A percentile compares a stretch with the other conserved stretches of the same genome.
These are phyloP conservation scores for Ophiodon elongatus DNA, from an alignment of 2,113 vertebrate species.

Conservation along the genomic window DNA sequence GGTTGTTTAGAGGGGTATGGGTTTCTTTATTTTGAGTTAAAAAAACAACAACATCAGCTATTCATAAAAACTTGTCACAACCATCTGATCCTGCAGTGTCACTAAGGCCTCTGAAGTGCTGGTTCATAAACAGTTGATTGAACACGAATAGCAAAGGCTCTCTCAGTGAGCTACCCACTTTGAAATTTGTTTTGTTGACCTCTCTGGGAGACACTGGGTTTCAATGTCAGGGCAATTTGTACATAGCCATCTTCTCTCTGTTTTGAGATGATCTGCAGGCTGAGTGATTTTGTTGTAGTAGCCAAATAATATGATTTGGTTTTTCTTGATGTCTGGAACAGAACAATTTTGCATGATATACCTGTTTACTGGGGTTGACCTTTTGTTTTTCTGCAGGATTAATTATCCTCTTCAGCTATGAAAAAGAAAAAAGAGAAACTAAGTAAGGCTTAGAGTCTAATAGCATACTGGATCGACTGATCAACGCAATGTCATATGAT, in stretches of 20 bases:
- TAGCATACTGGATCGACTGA: neutral
- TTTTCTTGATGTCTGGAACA: slow-evolving; percentile 7
- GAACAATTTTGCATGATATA: neutral
- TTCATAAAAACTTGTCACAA: slow-evolving; percentile 44
- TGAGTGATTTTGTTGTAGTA: slow-evolving; percentile 6
- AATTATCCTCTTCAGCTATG: neutral
- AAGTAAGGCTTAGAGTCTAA: neutral
- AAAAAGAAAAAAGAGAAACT: neutral
- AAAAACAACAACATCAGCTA: slow-evolving; percentile 3
- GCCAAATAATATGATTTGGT: neutral
- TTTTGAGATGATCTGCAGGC: neutral
- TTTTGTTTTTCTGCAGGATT: neutral
- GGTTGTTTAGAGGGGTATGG: slow-evolving; percentile 46
- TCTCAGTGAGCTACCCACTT: slow-evolving; percentile 6
- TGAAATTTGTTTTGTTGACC: slow-evolving; percentile 33
- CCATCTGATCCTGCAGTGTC: slow-evolving; percentile 17
- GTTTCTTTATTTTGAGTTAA: slow-evolving; percentile 56
- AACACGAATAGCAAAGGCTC: slow-evolving; percentile 37
- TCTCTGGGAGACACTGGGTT: neutral
- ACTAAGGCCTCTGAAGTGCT: slow-evolving; percentile 43
- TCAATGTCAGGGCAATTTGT: slow-evolving; percentile 8
- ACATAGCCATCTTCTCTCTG: slow-evolving; percentile 9
- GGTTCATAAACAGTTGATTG: slow-evolving; percentile 48
- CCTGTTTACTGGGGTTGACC: neutral
- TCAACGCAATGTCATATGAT: neutral